Conservation (phyloP, 2,888 invertebrate species). For the Icerya purchasi region DNA sequence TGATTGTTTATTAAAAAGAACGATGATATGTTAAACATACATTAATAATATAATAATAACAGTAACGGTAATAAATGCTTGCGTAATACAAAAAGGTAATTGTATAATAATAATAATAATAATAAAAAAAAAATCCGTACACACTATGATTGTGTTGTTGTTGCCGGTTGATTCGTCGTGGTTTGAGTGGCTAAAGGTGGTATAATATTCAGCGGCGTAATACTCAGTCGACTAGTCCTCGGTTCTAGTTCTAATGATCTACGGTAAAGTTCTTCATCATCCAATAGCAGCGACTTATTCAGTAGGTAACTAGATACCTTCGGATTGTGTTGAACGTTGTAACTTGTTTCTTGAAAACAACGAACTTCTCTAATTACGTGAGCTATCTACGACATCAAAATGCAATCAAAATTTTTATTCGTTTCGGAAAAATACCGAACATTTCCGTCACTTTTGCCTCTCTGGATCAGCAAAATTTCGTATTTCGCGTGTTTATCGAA, state of each 20-base stretch:
- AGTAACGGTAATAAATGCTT: too few relatives aligned
- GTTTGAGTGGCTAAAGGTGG: constrained; percentile 13
- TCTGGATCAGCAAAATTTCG: neutral
- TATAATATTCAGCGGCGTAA: constrained; percentile 22
- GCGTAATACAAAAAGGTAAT: too few relatives aligned
- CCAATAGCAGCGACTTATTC: constrained; percentile 49
- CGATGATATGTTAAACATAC: too few relatives aligned
- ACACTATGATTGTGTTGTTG: constrained; percentile 2
- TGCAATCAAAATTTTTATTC: neutral
- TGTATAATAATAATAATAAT: too few relatives aligned
- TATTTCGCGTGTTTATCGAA: too few relatives aligned
- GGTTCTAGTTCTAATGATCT: constrained; percentile 70
- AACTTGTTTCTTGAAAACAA: constrained; percentile 75
- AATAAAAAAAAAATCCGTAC: too few relatives aligned
- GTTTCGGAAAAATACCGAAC: neutral
- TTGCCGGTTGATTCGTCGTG: neutral
- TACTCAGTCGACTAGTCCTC: constrained; percentile 37
- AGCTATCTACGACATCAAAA: constrained; percentile 45
- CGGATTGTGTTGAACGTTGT: constrained; percentile 66
- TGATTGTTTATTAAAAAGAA: too few relatives aligned
- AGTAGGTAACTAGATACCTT: constrained; percentile 59
- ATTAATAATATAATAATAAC: too few relatives aligned
- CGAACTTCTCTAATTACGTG: constrained; percentile 80
- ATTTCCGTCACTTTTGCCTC: neutral
- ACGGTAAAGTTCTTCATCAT: constrained; percentile 63